Evolutionary conservation across 1,140 invertebrate species (phyloP).

Genomic region (Xylocopa sonorina): DNA sequence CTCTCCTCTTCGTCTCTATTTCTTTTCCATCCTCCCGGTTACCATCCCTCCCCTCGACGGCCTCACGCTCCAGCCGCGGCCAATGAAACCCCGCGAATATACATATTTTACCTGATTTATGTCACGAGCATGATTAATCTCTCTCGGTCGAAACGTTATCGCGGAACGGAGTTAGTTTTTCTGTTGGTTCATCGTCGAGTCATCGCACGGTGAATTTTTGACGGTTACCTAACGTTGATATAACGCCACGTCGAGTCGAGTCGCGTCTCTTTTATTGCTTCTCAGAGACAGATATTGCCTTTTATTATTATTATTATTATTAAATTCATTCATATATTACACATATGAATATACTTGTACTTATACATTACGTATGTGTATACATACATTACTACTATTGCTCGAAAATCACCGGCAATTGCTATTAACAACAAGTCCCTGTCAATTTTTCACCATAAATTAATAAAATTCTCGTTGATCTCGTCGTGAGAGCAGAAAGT

Average conservation of each 20-base stretch:
- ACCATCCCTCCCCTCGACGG: no score
- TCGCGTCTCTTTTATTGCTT: conserved; percentile 2
- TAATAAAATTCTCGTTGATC: not conserved
- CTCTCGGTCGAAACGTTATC: conserved; percentile 10
- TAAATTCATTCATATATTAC: no score
- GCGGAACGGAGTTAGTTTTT: conserved; percentile 23
- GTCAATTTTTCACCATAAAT: not conserved
- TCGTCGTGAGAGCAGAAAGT: not conserved
- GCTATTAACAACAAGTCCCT: no score
- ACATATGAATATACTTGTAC: no score
- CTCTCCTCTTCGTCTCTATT: conserved; percentile 3
- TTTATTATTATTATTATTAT: no score
- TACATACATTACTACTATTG: no score
- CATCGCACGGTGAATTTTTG: conserved; percentile 14
- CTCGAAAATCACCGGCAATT: no score
- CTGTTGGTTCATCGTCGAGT: conserved; percentile 15
- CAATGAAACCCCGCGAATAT: conserved; percentile 6
- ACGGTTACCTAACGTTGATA: conserved; percentile 2
- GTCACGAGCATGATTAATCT: conserved; percentile 45
- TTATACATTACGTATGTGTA: no score
- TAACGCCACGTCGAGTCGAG: not conserved
- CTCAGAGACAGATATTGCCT: not conserved
- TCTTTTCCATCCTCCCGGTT: not conserved
- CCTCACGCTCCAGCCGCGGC: no score
- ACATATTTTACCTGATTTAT: conserved; percentile 37